Evolutionary conservation across 2,888 invertebrate genomes (phyloP), one percentile per base, ranked within the genome.

Genomic region (Neoscelio sp.): DNA sequence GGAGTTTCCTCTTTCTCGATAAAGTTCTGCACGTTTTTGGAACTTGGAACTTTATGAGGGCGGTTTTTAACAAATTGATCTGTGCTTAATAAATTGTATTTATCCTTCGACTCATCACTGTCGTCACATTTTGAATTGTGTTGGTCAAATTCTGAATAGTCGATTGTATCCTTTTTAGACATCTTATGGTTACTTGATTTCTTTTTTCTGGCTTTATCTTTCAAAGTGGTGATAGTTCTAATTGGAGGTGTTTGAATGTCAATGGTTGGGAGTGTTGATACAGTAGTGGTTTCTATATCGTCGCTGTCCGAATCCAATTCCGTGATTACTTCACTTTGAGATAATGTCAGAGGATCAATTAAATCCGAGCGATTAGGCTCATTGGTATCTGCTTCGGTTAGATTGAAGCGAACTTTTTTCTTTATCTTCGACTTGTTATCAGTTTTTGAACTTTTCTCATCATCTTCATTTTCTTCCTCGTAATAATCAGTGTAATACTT

Each of bases 221-320:
- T 10, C 12, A 33, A 1, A 33, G 10, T n/a, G n/a, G n/a, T n/a
- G n/a, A n/a, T n/a, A n/a, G n/a, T n/a, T n/a, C n/a, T n/a, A n/a
- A n/a, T n/a, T n/a, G n/a, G n/a, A n/a, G n/a, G n/a, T n/a, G n/a
- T 33, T 33, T 7, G 33, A 2, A 4, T 10, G n/a, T 33, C 10
- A 5, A 1, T 10, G 3, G 1, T 10, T 33, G 10, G 12, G 12
- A 10, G 5, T 10, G 5, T 10, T 12, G 33, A 12, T 5, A 2
- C 60, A 18, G 5, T 12, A 0, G 40, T 20, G n/a, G 46, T 6
- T 7, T 50, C 52, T 15, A 48, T 26, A 15, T 68, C 48, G 12
- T 68, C n/a, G n/a, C n/a, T n/a, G n/a, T n/a, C 56, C n/a, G 68
- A 68, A 13, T 68, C 50, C 40, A 68, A 38, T 44, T 68, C 48